Conservation (phyloP, 2,797 vertebrate genomes). For the Jordanella pulchra region DNA sequence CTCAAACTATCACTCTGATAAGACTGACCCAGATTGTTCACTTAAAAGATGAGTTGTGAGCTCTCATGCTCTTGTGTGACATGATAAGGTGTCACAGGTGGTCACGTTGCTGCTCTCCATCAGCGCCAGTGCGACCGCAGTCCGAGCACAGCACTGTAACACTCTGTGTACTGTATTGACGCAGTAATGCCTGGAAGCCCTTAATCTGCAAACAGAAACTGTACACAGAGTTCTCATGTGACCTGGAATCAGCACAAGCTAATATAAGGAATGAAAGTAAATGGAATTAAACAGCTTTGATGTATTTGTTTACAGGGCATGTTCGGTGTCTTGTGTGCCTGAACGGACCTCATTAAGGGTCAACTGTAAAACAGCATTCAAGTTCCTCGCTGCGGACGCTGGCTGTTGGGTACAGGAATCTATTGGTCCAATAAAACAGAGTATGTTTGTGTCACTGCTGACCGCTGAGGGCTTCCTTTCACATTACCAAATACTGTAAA, state of each 20-base stretch:
- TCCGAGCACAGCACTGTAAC: slow-evolving; percentile 1
- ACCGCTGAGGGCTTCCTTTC: slow-evolving; percentile 68
- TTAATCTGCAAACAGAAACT: slow-evolving; percentile 57
- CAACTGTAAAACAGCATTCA: slow-evolving; percentile 34
- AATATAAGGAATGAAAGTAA: slow-evolving; percentile 11
- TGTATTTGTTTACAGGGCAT: neutral
- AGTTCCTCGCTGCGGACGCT: slow-evolving; percentile 31
- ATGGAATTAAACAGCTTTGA: neutral
- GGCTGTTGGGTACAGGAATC: slow-evolving; percentile 42
- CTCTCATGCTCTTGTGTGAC: slow-evolving; percentile 33
- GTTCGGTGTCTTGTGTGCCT: neutral
- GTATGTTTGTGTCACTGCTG: slow-evolving; percentile 70
- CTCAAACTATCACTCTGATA: slow-evolving; percentile 8
- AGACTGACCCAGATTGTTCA: slow-evolving; percentile 68
- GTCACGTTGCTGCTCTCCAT: slow-evolving; percentile 30
- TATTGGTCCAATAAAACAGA: slow-evolving; percentile 62
- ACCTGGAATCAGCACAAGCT: slow-evolving; percentile 22
- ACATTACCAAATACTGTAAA: slow-evolving; percentile 78
- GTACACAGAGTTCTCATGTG: slow-evolving; percentile 30
- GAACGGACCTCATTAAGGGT: slow-evolving; percentile 1
- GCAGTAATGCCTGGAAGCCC: slow-evolving; percentile 37
- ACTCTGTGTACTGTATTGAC: slow-evolving; percentile 34
- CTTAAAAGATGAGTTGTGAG: slow-evolving; percentile 27
- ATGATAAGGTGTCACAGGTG: slow-evolving; percentile 48
- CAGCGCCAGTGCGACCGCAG: slow-evolving; percentile 27